Conservation (phyloP, 2,113 vertebrate genomes). For the Ranitomeya variabilis region DNA sequence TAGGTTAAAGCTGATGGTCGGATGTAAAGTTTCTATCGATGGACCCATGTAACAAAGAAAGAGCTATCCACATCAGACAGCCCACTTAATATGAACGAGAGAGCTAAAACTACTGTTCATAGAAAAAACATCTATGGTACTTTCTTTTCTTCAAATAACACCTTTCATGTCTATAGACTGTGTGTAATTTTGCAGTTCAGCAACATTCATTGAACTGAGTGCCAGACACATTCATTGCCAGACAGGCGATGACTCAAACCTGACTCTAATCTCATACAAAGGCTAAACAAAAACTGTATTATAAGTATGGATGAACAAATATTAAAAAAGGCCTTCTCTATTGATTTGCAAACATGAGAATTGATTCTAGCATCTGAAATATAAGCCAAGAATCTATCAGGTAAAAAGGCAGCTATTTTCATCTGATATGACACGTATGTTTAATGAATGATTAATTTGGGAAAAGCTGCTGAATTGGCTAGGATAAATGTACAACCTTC, state of each 20-base stretch:
- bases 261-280: background rate
- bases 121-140: too few species aligned
- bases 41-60: too few species aligned
- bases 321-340: background rate
- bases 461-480: slow-evolving; percentile 1
- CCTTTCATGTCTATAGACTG: too few species aligned
- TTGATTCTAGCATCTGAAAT: background rate
- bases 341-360: background rate
- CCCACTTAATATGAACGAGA: too few species aligned
- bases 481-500: background rate
- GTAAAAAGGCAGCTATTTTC: background rate
- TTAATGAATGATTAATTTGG: background rate
- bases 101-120: too few species aligned
- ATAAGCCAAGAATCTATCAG: background rate
- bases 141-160: too few species aligned
- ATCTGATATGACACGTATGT: background rate
- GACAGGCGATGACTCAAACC: too few species aligned
- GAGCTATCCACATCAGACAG: too few species aligned
- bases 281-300: background rate
- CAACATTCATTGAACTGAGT: too few species aligned
- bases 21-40: background rate
- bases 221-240: too few species aligned
- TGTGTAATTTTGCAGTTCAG: too few species aligned
- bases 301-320: background rate
- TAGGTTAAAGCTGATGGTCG: background rate